Conservation (phyloP, 2,888 invertebrate genomes). For the Sarcophaga rosellei region DNA sequence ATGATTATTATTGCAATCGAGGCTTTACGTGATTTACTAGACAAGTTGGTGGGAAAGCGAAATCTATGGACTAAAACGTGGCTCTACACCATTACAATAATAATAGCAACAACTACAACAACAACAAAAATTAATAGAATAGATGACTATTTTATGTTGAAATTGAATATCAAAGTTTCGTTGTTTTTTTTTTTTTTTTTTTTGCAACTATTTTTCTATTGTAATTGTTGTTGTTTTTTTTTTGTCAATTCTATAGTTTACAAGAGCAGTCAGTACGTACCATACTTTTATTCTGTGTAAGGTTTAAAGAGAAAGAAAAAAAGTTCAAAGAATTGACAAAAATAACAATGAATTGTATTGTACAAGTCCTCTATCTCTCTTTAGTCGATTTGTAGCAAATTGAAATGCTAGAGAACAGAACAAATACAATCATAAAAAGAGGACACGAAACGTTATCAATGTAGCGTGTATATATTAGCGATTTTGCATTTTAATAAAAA, state of each 20-base stretch:
- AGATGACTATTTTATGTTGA: conserved; percentile 9
- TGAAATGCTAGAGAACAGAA: conserved; percentile 16
- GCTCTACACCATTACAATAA: conserved; percentile 1
- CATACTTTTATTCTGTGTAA: not conserved
- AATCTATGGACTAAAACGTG: not conserved
- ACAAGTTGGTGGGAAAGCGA: not conserved
- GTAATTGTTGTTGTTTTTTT: conserved; percentile 13
- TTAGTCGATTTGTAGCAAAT: conserved; percentile 43
- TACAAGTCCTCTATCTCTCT: conserved; percentile 11
- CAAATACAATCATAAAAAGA: not conserved
- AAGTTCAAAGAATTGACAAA: not conserved
- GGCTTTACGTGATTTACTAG: conserved; percentile 37
- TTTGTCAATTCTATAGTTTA: not conserved
- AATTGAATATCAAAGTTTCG: conserved; percentile 27
- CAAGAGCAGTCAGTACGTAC: not conserved
- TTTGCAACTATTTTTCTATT: not conserved
- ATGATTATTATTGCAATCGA: conserved; percentile 19
- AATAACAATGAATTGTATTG: conserved; percentile 29
- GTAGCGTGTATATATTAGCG: not conserved
- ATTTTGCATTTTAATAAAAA: conserved; percentile 52
- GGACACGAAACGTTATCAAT: not conserved
- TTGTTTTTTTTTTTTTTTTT: not conserved
- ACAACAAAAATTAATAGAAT: not conserved
- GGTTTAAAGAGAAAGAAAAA: not conserved
- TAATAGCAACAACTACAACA: not conserved